Base-by-base conservation (phyloP, 2,888 invertebrate genomes). In the Clitarchus hookeri region DNA sequence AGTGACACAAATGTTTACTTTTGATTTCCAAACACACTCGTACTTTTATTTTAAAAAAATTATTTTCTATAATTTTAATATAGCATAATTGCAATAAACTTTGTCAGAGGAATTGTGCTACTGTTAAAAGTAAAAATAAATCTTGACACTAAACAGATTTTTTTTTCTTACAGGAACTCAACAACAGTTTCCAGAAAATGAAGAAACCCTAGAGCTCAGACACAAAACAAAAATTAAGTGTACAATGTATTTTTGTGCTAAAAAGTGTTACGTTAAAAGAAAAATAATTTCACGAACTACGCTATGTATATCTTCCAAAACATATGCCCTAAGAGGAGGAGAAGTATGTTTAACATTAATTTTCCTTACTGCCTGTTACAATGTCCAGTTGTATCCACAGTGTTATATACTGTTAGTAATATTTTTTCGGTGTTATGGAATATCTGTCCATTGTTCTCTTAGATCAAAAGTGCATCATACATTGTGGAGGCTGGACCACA, bases 181-280 rank as follows among this genome's bases (percentile, higher is more conserved):
- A 48, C 48, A 48, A n/a, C n/a, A 48, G 36, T 48, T 48, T 48
- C 48, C 48, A 48, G 6, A 48, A 65, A 19, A 65, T 65, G 65
- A 65, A 65, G 65, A 65, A n/a, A 16, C 16, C 65, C 65, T 65
- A 23, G n/a, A 65, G 65, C 65, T 65, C 65, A 65, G 13, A 65
- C 65, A 65, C 65, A 65, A 65, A 65, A 65, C 65, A 65, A 65
- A 65, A 65, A 65, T 65, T 65, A 65, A 65, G 65, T 65, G 65
- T 65, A 65, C n/a, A 65, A 65, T 65, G 65, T 65, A 65, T 65
- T 65, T 65, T 65, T 65, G 65, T 65, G 65, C 65, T 65, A 65
- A 65, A 65, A 65, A 65, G 23, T 65, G 65, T 65, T 65, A 65
- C 65, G 65, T 65, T 65, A 8, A n/a, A 65, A 65, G 65, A 65